Percentiles rank a stretch among this genome's conserved stretches.
Conservation (phyloP, 2,888 invertebrate species). For the Euplagia quadripunctaria region DNA sequence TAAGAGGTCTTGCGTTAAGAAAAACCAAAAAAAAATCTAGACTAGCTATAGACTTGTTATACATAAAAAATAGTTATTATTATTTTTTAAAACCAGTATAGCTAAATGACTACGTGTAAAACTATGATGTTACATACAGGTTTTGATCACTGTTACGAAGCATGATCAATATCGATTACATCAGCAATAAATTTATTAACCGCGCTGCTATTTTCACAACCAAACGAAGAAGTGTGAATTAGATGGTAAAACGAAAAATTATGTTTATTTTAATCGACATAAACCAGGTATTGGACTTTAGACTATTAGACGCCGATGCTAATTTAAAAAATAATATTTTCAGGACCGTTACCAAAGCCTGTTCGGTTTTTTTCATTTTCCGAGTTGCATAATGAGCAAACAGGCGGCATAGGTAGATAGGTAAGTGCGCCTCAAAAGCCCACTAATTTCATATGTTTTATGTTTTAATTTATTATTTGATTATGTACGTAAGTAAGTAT, state of each 20-base stretch:
- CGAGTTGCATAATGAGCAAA: background rate
- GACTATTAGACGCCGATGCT: no score
- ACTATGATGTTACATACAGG: background rate
- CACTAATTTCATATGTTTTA: no score
- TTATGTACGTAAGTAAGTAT: background rate
- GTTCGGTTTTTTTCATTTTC: background rate
- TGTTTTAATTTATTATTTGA: no score
- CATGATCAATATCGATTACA: conserved; percentile 8
- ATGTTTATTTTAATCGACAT: background rate
- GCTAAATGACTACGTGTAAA: background rate
- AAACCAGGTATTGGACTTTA: no score
- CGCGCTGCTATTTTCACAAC: conserved; percentile 6
- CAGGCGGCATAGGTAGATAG: no score
- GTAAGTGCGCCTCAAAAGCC: no score
- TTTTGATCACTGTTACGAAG: background rate
- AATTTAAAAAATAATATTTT: no score
- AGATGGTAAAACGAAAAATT: background rate
- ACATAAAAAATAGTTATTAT: no score
- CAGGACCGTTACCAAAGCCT: background rate
- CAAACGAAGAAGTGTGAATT: conserved; percentile 8
- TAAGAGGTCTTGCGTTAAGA: no score
- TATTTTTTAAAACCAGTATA: background rate
- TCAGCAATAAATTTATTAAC: conserved; percentile 4
- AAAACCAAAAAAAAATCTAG: no score
- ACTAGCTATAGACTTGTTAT: no score